Base-by-base conservation (phyloP, 2,797 vertebrate species). In the Enteromius anoplus region DNA sequence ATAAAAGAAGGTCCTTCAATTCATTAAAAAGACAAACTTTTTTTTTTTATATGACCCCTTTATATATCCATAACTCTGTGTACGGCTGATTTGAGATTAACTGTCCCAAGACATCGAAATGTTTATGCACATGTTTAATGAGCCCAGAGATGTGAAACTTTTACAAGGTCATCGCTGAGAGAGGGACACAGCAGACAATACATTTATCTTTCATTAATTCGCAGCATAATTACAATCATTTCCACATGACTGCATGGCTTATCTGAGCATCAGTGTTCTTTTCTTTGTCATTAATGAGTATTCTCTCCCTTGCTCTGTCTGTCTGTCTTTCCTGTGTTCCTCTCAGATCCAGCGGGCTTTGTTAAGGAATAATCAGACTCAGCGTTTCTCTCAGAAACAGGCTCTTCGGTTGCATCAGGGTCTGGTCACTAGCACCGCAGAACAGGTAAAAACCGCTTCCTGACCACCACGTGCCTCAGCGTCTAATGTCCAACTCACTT, bases 291-390 rank as follows among this genome's bases (percentile, higher is more conserved):
- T 32, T 83, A 79, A 60, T 51, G 42, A 81, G 66, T 53, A 75
- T 55, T 75, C 15, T 47, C 23, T n/a, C 47, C 40, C 29, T 60
- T 40, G 42, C 21, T 23, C 7, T 64, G 34, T 65, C 34, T 34
- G 15, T 75, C 29, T 73, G 23, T 85, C 29, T 69, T 32, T 6
- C 17, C 68, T 53, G 26, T 86, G 66, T 77, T 73, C 68, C 64
- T 5, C 68, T 75, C 90, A 98, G 97, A 97, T 98, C 92, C 97
- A 98, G 87, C 95, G 96, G 76, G 95, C 95, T 76, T 93, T 98
- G 85, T 94, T 98, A 80, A 94, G 97, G 88, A 98, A 98, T 91
- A 97, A 97, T 91, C 96, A 97, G 89, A 96, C 96, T n/a, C 96
- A 97, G 90, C 94, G 94, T 9, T 96, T 96, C 89, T 96, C 97